These are phyloP conservation scores for Morone saxatilis DNA, from an alignment of 2,113 vertebrate species.

Conservation along the genomic window DNA sequence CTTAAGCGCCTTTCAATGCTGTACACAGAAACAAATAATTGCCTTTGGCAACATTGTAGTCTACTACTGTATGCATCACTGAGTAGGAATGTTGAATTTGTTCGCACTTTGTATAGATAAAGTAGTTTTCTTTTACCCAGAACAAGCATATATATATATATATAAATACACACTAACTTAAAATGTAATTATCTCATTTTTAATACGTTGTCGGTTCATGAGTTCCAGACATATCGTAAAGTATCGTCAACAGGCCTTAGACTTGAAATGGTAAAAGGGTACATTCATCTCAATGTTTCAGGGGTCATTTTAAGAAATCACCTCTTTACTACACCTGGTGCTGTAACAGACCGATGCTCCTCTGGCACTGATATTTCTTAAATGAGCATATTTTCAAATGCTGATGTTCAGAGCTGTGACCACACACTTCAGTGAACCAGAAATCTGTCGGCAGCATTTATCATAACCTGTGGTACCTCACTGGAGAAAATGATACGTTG, in stretches of 20 bases:
- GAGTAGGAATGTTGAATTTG: slow-evolving; percentile 81
- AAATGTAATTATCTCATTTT: slow-evolving; percentile 46
- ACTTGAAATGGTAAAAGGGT: slow-evolving; percentile 60
- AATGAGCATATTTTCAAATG: slow-evolving; percentile 42
- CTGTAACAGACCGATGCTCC: slow-evolving; percentile 79
- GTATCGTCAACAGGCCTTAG: slow-evolving; percentile 57
- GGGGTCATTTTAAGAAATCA: slow-evolving; percentile 64
- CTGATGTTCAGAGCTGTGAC: slow-evolving; percentile 56
- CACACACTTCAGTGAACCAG: slow-evolving; percentile 46
- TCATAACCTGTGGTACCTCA: slow-evolving; percentile 60
- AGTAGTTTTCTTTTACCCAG: slow-evolving; percentile 59
- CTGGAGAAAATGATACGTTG: slow-evolving; percentile 31
- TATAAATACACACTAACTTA: slow-evolving; percentile 18
- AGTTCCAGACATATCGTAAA: slow-evolving; percentile 51
- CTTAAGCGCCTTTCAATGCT: slow-evolving; percentile 91
- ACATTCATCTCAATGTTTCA: slow-evolving; percentile 68
- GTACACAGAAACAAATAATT: slow-evolving; percentile 89
- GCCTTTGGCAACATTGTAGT: slow-evolving; percentile 87
- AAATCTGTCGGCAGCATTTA: slow-evolving; percentile 40
- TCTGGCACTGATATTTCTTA: slow-evolving; percentile 54
- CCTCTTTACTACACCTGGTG: slow-evolving; percentile 87
- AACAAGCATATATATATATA: slow-evolving; percentile 45
- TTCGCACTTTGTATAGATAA: slow-evolving; percentile 85
- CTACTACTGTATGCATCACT: slow-evolving; percentile 84
- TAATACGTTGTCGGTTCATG: slow-evolving; percentile 33